phyloP scores from a whole-genome alignment of 2,113 vertebrate genomes.

The Laticauda laticaudata region DNA sequence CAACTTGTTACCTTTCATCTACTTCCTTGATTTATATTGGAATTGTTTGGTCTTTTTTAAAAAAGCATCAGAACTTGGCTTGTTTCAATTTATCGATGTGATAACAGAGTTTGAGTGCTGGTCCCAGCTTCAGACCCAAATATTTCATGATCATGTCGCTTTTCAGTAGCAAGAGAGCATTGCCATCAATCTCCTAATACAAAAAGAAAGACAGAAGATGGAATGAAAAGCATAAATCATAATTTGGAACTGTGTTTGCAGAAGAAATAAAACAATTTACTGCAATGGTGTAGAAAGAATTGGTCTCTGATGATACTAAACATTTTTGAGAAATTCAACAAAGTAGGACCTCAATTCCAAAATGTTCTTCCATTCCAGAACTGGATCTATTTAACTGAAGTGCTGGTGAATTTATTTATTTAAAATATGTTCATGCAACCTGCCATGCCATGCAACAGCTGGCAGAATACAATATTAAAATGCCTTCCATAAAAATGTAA shows the following conservation, averaged over 20 bases:
- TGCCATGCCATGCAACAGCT: neutral
- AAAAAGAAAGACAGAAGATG: slow-evolving; percentile 44
- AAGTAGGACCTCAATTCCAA: neutral
- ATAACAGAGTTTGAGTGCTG: slow-evolving; percentile 93
- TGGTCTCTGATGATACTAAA: neutral
- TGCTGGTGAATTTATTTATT: neutral
- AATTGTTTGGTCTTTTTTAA: slow-evolving; percentile 34
- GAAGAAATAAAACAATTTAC: neutral
- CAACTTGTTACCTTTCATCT: slow-evolving; percentile 58
- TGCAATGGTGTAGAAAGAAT: neutral
- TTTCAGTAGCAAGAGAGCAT: slow-evolving; percentile 90
- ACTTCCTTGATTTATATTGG: slow-evolving; percentile 32
- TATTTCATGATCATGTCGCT: slow-evolving; percentile 99
- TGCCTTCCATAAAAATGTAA: neutral
- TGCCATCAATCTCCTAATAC: slow-evolving; percentile 92
- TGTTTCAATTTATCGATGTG: slow-evolving; percentile 96
- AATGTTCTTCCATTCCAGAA: neutral
- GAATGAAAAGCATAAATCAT: slow-evolving; percentile 23
- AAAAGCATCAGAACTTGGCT: slow-evolving; percentile 78
- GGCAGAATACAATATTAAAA: neutral
- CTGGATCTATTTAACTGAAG: neutral
- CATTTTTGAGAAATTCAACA: neutral
- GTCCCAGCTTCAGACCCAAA: slow-evolving; percentile 93
- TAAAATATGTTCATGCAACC: neutral
- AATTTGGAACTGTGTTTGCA: neutral